A percentile compares a stretch with the other conserved stretches of the same genome.
Evolutionary conservation across 2,888 invertebrate genomes (phyloP).

Genomic region (Acleris laterana): DNA sequence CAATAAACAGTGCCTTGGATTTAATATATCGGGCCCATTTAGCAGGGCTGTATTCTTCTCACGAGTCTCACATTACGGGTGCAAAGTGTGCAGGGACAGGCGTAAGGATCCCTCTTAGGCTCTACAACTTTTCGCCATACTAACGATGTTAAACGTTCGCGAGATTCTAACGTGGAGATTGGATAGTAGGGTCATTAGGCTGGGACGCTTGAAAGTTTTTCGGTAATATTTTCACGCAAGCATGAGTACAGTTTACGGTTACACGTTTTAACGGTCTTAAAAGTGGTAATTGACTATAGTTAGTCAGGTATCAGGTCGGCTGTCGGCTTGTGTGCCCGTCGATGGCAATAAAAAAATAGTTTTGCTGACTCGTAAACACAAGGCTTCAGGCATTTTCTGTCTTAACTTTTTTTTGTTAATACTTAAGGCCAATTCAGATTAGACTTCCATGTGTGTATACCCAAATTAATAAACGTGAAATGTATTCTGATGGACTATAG

Average conservation of each 20-base stretch:
- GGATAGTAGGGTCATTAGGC: slow-evolving; percentile 5
- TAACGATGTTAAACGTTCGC: slow-evolving; percentile 32
- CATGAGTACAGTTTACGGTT: background rate
- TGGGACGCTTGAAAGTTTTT: slow-evolving; percentile 3
- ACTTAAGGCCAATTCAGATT: no score
- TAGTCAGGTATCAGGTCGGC: no score
- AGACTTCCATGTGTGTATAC: no score
- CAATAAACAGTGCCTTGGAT: slow-evolving; percentile 48
- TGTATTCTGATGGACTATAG: no score
- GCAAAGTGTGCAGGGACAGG: slow-evolving; percentile 53
- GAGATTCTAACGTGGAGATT: slow-evolving; percentile 11
- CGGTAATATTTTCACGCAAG: background rate
- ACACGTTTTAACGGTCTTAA: background rate
- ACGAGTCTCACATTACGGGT: slow-evolving; percentile 58
- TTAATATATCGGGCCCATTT: slow-evolving; percentile 49
- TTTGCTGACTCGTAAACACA: no score
- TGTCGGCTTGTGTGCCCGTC: no score
- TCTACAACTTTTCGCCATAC: slow-evolving; percentile 50
- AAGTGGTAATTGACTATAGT: no score
- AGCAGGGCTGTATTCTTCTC: slow-evolving; percentile 58
- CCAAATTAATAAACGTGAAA: no score
- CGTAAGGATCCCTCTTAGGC: slow-evolving; percentile 47
- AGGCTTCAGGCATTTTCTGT: no score
- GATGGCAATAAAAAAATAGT: no score
- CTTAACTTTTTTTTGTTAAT: no score